Percentiles rank a stretch among this genome's conserved stretches.
Conservation (phyloP, 2,113 vertebrate species). For the Pelecanoides urinatrix region DNA sequence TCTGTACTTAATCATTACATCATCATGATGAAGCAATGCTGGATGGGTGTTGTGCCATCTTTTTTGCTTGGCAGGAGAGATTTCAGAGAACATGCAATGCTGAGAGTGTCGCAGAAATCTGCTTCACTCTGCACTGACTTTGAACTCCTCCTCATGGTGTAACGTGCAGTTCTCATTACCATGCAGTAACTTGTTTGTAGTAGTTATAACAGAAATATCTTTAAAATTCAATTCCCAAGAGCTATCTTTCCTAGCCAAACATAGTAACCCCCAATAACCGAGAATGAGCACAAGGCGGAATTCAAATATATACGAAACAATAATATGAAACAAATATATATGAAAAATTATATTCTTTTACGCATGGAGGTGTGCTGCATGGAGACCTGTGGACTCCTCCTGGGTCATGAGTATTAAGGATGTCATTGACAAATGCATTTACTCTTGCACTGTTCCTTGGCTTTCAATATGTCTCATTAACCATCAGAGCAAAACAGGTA, state of each 20-base stretch:
- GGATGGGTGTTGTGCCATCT: background rate
- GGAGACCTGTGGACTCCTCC: background rate
- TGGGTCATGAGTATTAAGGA: background rate
- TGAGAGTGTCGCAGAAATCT: rapidly evolving
- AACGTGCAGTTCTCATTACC: background rate
- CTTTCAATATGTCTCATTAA: background rate
- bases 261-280: background rate
- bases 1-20: background rate
- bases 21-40: background rate
- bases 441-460: background rate
- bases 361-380: background rate
- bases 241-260: background rate
- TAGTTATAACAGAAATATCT: background rate
- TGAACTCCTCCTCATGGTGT: background rate
- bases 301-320: background rate
- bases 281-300: background rate
- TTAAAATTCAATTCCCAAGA: background rate
- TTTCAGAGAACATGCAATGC: background rate
- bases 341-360: background rate
- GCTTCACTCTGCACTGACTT: background rate
- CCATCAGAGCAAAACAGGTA: background rate
- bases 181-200: background rate
- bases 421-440: background rate
- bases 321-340: background rate
- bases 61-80: background rate